Evolutionary conservation across 1,140 invertebrate genomes (phyloP).

Genomic region (Monochamus saltuarius): DNA sequence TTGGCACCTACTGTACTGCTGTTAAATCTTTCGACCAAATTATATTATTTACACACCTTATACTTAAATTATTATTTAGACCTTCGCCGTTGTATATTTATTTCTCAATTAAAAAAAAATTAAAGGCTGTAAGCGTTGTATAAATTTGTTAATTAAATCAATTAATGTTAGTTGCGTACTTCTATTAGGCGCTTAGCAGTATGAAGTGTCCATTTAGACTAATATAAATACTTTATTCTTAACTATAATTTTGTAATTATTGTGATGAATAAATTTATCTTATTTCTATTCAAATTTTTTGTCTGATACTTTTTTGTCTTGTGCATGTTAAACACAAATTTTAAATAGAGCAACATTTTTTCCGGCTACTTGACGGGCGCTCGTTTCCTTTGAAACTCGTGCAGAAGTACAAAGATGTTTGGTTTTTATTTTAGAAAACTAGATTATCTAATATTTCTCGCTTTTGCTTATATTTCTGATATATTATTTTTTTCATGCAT

Average conservation of each 20-base stretch:
- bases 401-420: too few species aligned
- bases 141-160: too few species aligned
- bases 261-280: slow-evolving; percentile 43
- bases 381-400: too few species aligned
- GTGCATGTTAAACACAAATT: slow-evolving; percentile 9
- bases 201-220: slow-evolving; percentile 34
- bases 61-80: neutral
- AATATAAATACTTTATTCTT: slow-evolving; percentile 33
- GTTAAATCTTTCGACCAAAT: neutral
- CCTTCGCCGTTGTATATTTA: slow-evolving; percentile 1
- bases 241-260: slow-evolving; percentile 38
- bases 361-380: too few species aligned
- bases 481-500: too few species aligned
- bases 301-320: slow-evolving; percentile 25
- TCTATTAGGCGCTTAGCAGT: slow-evolving; percentile 21
- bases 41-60: too few species aligned
- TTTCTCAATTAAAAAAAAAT: slow-evolving; percentile 9
- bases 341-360: neutral
- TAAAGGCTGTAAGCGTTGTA: too few species aligned
- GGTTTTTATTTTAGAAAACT: too few species aligned
- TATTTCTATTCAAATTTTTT: slow-evolving; percentile 29
- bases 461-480: too few species aligned
- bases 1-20: slow-evolving; percentile 1
- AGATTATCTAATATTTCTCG: too few species aligned
- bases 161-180: too few species aligned